Evolutionary conservation across 2,113 vertebrate genomes (phyloP), one percentile per base, ranked within the genome.

Genomic region (Crypturellus undulatus): DNA sequence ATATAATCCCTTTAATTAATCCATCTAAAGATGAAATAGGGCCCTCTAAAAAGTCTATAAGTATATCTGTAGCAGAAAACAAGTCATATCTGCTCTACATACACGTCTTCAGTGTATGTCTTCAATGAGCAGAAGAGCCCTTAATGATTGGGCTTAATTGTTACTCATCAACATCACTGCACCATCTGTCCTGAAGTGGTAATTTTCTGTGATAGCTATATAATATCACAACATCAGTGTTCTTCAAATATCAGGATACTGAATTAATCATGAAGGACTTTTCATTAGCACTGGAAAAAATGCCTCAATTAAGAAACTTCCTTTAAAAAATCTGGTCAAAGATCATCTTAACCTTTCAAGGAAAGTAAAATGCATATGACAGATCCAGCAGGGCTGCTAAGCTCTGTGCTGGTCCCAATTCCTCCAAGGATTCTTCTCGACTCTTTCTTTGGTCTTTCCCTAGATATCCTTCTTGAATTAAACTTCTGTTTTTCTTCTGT

Each of bases 131-230:
- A 95, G 83, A 91, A 94, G 84, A 96, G 84, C 82, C 83, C 62
- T 92, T 97, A 97, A 96, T 69, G 89, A 93, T 85, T 97, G 9
- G 77, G 80, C 84, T 93, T 97, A 98, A 92, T 95, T 94, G 89
- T 96, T 95, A 95, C 84, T 97, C 91, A 94, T 91, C 36, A 95
- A 87, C 77, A 94, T 92, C 91, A 96, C 47, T 87, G 85, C 65
- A 65, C 78, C 94, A 96, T 97, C 95, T 97, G 96, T 94, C 95
- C 86, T 90, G 90, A 92, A 96, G 91, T 89, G 63, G 75, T 32
- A 75, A 77, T 93, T 91, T 92, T 90, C 89, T 92, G 79, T 96
- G 84, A 67, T 92, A 91, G 87, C 76, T 92, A 42, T 80, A 62
- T 91, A 91, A 86, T 89, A 87, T 49, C 60, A 79, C 69, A 95